Base-by-base conservation (phyloP, 2,113 vertebrate genomes). In the Choloepus hoffmanni region DNA sequence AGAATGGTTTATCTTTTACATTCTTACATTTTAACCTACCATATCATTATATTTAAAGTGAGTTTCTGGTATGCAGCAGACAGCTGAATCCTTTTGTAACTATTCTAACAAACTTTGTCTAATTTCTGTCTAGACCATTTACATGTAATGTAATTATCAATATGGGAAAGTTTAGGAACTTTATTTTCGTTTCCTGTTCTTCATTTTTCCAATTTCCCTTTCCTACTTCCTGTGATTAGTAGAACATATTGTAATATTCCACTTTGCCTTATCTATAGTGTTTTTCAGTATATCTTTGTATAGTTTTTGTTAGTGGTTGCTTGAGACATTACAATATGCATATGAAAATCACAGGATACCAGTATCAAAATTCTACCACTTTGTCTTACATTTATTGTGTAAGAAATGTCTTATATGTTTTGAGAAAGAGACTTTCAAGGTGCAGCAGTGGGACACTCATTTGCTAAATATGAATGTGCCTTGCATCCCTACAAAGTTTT, bases 361-460 rank as follows among this genome's bases (percentile, higher is more conserved):
- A 53, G 23, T 62, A 81, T 53, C 26, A 7, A 3, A 40, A 60
- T n/a, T 50, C 73, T 79, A 84, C 36, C 72, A 50, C 40, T n/a
- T 70, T 7, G 40, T 55, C 55, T 50, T 24, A 3, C n/a, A 28
- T 33, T 12, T 33, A 24, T 21, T 15, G 96, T 92, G 23, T 84
- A 78, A 91, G 95, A 89, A 96, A 53, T 5, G 55, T 33, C 79
- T 96, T 76, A 11, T 76, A 30, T 93, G 58, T 73, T 63, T 97
- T 97, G 96, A 95, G 95, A 97, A 82, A 99, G 99, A 99, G 1
- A 97, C 97, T 94, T 99, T 99, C 98, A 98, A 99, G 98, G 90
- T 99, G 82, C 99, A 99, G 96, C 98, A 98, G 3, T 99, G 99
- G 99, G 98, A 99, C 97, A 16, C 60, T 48, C 23, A 15, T 30